A percentile compares a stretch with the other conserved stretches of the same genome.
These are phyloP conservation scores for Mylabris phalerata DNA, from an alignment of 1,140 invertebrate species.

Conservation along the genomic window DNA sequence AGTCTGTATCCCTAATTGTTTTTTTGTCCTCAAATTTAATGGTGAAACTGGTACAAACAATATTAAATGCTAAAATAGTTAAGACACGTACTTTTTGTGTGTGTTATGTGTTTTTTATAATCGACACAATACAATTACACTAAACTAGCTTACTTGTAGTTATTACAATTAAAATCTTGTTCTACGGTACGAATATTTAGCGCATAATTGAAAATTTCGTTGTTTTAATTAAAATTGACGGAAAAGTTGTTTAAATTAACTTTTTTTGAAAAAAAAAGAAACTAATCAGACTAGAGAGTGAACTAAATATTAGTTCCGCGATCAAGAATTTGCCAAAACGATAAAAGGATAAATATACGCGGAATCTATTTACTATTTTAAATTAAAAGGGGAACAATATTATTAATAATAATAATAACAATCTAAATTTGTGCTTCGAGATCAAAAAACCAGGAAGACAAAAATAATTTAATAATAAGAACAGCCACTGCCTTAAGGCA, in stretches of 20 bases:
- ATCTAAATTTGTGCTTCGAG: constrained; percentile 23
- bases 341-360: no score
- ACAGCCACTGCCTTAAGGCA: constrained; percentile 27
- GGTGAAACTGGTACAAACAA: constrained; percentile 20
- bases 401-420: no score
- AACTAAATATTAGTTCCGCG: constrained; percentile 14
- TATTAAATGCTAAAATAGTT: constrained; percentile 35
- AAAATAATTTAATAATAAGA: constrained; percentile 9
- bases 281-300: constrained; percentile 1
- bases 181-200: constrained; percentile 14
- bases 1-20: constrained; percentile 19
- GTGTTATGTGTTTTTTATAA: constrained; percentile 13
- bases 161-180: constrained; percentile 12
- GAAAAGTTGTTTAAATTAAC: no score
- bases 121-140: constrained; percentile 32
- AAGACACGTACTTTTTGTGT: constrained; percentile 31
- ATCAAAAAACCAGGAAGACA: constrained; percentile 34
- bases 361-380: no score
- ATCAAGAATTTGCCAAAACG: background rate
- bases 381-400: no score
- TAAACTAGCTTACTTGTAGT: constrained; percentile 3
- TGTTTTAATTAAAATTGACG: background rate
- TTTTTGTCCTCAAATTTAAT: constrained; percentile 3
- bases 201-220: constrained; percentile 5
- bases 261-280: background rate